Conservation (phyloP, 2,888 invertebrate genomes). For the Euplagia quadripunctaria region DNA sequence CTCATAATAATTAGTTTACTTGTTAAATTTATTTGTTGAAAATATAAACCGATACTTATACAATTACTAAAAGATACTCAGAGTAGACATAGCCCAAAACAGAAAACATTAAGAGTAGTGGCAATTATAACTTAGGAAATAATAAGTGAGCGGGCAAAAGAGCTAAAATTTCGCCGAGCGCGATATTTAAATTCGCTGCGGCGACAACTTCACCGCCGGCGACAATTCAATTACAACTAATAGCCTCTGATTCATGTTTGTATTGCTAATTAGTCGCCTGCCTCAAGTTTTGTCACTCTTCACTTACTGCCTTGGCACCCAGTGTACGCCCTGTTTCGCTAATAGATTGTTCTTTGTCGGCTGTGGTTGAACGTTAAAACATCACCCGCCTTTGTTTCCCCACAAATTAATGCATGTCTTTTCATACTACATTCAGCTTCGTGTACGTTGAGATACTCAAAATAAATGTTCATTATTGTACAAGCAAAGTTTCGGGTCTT, state of each 20-base stretch:
- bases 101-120: constrained; percentile 29
- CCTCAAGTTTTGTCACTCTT: constrained; percentile 86
- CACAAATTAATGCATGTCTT: constrained; percentile 72
- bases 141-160: constrained; percentile 65
- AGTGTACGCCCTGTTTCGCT: constrained; percentile 72
- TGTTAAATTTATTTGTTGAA: too few relatives aligned
- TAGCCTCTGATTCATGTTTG: constrained; percentile 88
- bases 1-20: too few relatives aligned
- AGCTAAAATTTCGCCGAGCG: constrained; percentile 76
- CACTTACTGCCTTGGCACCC: constrained; percentile 73
- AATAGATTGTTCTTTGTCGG: constrained; percentile 77
- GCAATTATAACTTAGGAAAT: constrained; percentile 59
- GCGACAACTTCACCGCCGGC: constrained; percentile 81
- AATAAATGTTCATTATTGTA: constrained; percentile 32
- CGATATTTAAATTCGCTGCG: constrained; percentile 84
- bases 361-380: constrained; percentile 69
- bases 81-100: constrained; percentile 1
- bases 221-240: constrained; percentile 87
- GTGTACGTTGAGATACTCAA: constrained; percentile 21
- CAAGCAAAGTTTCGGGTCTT: constrained; percentile 7
- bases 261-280: constrained; percentile 85
- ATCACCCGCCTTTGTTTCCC: constrained; percentile 69
- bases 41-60: not conserved
- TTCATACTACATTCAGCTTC: constrained; percentile 44
- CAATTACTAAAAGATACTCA: not conserved